Percentiles rank a stretch among this genome's conserved stretches.
Evolutionary conservation across 2,113 vertebrate species (phyloP).

Genomic region (Lophochroa leadbeateri): DNA sequence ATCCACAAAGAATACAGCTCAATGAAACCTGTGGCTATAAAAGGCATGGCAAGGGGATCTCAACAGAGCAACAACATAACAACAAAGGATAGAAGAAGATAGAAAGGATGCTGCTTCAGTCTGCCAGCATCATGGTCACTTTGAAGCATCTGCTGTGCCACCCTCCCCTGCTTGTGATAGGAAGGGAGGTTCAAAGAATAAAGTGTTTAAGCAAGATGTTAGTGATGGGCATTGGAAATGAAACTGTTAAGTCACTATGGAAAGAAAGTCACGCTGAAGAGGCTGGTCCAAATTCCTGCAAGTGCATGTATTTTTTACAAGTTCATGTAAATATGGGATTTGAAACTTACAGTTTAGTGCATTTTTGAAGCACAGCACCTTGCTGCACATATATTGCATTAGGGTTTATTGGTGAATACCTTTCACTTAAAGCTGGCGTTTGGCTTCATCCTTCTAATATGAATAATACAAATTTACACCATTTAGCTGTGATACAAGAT

Average conservation of each 20-base stretch:
- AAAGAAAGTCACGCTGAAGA: background rate
- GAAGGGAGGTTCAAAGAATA: background rate
- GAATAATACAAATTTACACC: background rate
- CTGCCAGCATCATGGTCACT: background rate
- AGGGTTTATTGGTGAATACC: background rate
- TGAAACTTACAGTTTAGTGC: background rate
- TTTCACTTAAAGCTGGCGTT: background rate
- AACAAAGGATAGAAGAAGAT: background rate
- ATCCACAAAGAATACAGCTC: no score
- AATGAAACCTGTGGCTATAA: no score
- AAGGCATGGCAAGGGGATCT: no score
- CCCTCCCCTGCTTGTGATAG: background rate
- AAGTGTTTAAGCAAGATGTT: background rate
- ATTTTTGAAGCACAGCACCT: background rate
- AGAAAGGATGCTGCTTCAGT: background rate
- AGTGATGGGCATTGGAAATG: background rate
- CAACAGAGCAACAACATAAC: no score
- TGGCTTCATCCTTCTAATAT: background rate
- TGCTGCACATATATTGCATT: rapidly evolving
- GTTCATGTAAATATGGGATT: background rate
- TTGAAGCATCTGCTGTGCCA: background rate
- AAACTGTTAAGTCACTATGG: background rate
- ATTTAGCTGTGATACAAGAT: background rate
- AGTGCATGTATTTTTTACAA: background rate
- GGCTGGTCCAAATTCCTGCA: background rate